A percentile compares a stretch with the other conserved stretches of the same genome.
Conservation (phyloP, 2,888 invertebrate genomes). For the Drosophila picticornis region DNA sequence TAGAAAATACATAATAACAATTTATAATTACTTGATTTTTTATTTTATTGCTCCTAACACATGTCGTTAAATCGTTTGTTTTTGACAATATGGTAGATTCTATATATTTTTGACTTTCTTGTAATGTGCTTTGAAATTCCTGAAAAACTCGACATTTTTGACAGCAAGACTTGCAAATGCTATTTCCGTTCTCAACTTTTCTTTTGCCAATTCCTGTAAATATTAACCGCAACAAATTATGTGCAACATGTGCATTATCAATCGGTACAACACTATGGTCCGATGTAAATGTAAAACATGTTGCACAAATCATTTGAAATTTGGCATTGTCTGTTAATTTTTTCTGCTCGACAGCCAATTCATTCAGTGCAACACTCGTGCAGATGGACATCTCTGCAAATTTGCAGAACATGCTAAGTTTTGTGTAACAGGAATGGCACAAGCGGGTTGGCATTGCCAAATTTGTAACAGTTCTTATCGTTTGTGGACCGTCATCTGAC, state of each 20-base stretch:
- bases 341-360: conserved; percentile 15
- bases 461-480: not conserved
- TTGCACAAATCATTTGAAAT: conserved; percentile 30
- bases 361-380: conserved; percentile 26
- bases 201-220: conserved; percentile 12
- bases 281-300: conserved; percentile 37
- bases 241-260: conserved; percentile 3
- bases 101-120: conserved; percentile 37
- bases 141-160: conserved; percentile 38
- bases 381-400: conserved; percentile 47
- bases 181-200: not conserved
- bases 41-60: not conserved
- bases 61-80: not conserved
- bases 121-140: conserved; percentile 27
- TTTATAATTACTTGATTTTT: conserved; percentile 9
- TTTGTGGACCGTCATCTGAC: conserved; percentile 2
- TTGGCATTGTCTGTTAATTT: conserved; percentile 3
- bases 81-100: conserved; percentile 23
- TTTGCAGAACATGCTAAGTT: conserved; percentile 35
- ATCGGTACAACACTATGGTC: not conserved
- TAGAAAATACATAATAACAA: not conserved
- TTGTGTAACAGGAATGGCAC: conserved; percentile 38
- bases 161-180: conserved; percentile 36
- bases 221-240: conserved; percentile 27
- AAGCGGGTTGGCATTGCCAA: conserved; percentile 23